These are phyloP conservation scores for Melospiza melodia DNA, from an alignment of 2,113 vertebrate species.

Conservation along the genomic window DNA sequence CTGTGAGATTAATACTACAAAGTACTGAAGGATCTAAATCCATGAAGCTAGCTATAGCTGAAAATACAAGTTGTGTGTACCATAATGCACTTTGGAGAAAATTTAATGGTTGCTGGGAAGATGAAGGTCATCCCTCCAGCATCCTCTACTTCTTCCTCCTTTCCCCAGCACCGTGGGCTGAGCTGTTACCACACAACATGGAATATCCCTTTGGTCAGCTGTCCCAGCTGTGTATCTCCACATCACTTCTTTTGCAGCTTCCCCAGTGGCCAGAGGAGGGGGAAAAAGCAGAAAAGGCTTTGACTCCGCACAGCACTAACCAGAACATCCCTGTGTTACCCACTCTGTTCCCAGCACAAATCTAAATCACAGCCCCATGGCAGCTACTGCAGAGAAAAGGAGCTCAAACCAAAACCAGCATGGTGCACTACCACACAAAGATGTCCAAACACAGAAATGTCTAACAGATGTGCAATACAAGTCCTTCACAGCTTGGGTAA, in stretches of 20 bases:
- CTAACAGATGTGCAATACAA: background rate
- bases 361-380: background rate
- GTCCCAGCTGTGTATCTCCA: background rate
- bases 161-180: no score
- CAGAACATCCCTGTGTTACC: background rate
- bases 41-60: background rate
- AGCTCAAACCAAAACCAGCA: background rate
- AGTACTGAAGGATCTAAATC: background rate
- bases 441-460: background rate
- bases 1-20: background rate
- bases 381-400: background rate
- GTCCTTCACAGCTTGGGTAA: background rate
- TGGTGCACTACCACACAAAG: background rate
- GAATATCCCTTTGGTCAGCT: background rate
- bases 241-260: background rate
- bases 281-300: background rate
- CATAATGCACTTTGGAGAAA: background rate
- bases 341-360: background rate
- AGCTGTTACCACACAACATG: accelerated
- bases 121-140: background rate
- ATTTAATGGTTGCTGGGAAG: background rate
- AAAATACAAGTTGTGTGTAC: background rate
- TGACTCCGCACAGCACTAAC: background rate
- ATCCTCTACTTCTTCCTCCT: background rate
- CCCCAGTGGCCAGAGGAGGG: background rate